Conservation (phyloP, 2,797 vertebrate genomes). For the Gadopsis marmoratus region DNA sequence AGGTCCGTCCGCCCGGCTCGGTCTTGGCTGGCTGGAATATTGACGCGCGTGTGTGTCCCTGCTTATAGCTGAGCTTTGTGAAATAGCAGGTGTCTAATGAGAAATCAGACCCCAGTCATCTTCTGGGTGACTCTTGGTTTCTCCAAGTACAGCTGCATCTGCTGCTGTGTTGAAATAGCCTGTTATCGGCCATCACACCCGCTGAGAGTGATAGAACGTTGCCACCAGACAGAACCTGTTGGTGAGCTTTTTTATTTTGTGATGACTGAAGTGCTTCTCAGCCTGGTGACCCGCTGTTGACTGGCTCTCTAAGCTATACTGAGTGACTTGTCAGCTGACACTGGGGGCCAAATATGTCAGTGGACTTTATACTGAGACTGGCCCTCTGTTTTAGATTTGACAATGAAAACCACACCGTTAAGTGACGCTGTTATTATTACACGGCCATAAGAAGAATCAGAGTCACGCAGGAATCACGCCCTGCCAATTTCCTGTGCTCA, state of each 20-base stretch:
- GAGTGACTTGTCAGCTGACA: constrained; percentile 54
- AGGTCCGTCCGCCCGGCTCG: background rate
- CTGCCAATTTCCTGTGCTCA: background rate
- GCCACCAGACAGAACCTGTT: constrained; percentile 8
- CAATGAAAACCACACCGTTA: background rate
- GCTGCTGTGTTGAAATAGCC: background rate
- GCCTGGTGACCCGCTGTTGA: background rate
- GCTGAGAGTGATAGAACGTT: background rate
- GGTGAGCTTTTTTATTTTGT: background rate
- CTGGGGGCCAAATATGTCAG: background rate
- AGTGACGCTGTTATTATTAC: background rate
- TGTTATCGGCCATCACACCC: background rate
- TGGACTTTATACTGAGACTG: background rate
- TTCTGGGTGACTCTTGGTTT: background rate
- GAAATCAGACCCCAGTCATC: constrained; percentile 3
- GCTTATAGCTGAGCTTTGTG: constrained; percentile 14
- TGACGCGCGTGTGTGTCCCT: background rate
- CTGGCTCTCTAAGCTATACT: constrained; percentile 3
- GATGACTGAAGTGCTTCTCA: background rate
- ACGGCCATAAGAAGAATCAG: background rate
- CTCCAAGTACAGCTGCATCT: constrained; percentile 1
- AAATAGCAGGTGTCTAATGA: constrained; percentile 20
- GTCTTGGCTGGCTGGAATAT: background rate
- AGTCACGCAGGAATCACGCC: background rate
- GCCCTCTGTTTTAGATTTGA: background rate